Base-by-base conservation (phyloP, 2,888 invertebrate species). In the Quadriops clusia region DNA sequence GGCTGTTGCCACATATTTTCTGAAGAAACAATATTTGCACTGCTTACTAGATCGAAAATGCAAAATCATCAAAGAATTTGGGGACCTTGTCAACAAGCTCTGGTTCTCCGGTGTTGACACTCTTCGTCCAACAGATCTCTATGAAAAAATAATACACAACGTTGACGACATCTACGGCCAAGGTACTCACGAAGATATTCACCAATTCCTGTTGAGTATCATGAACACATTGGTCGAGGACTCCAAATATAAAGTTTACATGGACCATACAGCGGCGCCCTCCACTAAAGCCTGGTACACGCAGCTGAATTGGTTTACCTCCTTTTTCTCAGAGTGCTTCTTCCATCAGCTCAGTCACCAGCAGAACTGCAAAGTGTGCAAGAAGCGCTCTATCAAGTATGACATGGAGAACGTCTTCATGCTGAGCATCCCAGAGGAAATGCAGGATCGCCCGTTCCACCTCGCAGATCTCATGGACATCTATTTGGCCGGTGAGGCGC, bases 1-100 rank as follows among this genome's bases (percentile, higher is more conserved):
- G 6, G 69, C 72, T 6, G 65, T 94, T 32, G 73, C 77, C 28
- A 68, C 73, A 5, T 86, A 83, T 63, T 86, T 91, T 57, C 72
- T 77, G 45, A 72, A 73, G 30, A 77, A 79, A 38, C 64, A 64
- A 40, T 87, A 84, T 54, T 56, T 67, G 12, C 8, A 25, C 3
- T 17, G 30, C 6, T 12, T 33, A 12, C 27, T 24, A 9, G 18
- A 11, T 4, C 10, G 17, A 3, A 20, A 36, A 3, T 33, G 33
- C 12, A 16, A 23, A n/a, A 12, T 36, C 10, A 33, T 36, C 9
- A 26, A 23, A n/a, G 33, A 36, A 18, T 16, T 26, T 3, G 33
- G 22, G 3, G 32, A 36, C 9, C 11, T 36, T 10, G 11, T 36
- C 11, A 17, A 12, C 15, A 30, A 23, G 18, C 26, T 36, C 16